Evolutionary conservation across 2,888 invertebrate genomes (phyloP).

Genomic region (Luffia ferchaultella): DNA sequence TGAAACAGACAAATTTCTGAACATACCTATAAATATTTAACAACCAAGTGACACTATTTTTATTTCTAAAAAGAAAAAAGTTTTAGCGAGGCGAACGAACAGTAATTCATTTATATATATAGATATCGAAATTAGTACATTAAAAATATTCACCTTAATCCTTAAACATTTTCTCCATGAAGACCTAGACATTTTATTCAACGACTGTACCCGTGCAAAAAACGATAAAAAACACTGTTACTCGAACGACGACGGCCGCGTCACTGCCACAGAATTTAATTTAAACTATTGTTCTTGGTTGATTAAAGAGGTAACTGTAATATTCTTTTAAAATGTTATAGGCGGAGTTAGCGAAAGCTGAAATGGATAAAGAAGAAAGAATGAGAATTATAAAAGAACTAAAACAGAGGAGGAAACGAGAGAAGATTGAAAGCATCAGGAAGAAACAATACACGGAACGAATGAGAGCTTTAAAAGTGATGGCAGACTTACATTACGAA

Average conservation of each 20-base stretch:
- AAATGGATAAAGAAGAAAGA: constrained; percentile 70
- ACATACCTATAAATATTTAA: neutral
- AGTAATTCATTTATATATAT: too few species aligned
- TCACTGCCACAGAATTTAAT: too few species aligned
- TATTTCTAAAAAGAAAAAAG: neutral
- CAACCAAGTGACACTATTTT: neutral
- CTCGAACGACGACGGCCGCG: neutral
- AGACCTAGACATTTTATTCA: neutral
- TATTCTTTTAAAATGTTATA: too few species aligned
- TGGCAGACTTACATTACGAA: constrained; percentile 60
- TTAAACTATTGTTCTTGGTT: too few species aligned
- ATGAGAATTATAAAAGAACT: constrained; percentile 65
- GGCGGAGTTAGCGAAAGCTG: constrained; percentile 55
- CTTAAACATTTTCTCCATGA: neutral
- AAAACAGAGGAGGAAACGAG: constrained; percentile 65
- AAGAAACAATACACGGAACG: constrained; percentile 61
- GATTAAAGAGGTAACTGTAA: too few species aligned
- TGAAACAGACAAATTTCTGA: too few species aligned
- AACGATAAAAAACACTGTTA: neutral
- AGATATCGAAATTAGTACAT: too few species aligned
- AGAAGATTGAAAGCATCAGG: constrained; percentile 68
- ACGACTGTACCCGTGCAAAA: neutral
- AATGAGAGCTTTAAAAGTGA: constrained; percentile 49
- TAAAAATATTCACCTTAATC: neutral
- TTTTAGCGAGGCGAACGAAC: too few species aligned